Evolutionary conservation across 1,140 invertebrate genomes (phyloP), one percentile per base, ranked within the genome.

Genomic region (Psix sp.): DNA sequence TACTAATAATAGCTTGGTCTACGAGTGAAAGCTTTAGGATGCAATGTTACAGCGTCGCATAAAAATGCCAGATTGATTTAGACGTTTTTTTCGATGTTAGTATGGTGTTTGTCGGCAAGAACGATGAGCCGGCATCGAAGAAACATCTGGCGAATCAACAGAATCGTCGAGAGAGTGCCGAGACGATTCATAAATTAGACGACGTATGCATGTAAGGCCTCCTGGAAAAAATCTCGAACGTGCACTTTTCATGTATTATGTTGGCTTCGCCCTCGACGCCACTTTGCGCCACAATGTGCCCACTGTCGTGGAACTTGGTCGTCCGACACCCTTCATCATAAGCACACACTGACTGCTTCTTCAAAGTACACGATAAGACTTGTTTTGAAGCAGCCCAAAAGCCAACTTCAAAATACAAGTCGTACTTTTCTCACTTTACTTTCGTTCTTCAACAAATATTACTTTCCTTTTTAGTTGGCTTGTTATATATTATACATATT

Each of bases 301-400:
- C 57, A 63, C 56, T 67, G 63, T 67, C 48, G 49, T 67, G 63
- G 63, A 67, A 74, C 71, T 74, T 24, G 42, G 52, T 60, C 29
- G 51, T 6, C 48, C 52, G 62, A 67, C 70, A 67, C 72, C 39
- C 72, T 68, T 46, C 48, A 20, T 29, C 56, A 39, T 63, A 54
- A 67, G 63, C 54, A 38, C 26, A 21, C 36, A 9, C 35, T 39
- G 48, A 29, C 26, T n/a, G 38, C 52, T 36, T 57, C 48, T 62
- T 56, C 36, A 66, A 46, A 46, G 52, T 48, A 18, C 11, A 15
- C 63, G 72, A 68, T 68, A 74, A 74, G 57, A 68, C 72, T 57
- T 57, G 43, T 63, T 63, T 63, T 68, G 56, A 62, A 9, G 6
- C 42, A 6, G n/a, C 11, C 26, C 21, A 40, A 62, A 52, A 42